Percentiles rank a stretch among this genome's conserved stretches.
phyloP scores from a whole-genome alignment of 2,113 vertebrate genomes.

The Narcine bancroftii region DNA sequence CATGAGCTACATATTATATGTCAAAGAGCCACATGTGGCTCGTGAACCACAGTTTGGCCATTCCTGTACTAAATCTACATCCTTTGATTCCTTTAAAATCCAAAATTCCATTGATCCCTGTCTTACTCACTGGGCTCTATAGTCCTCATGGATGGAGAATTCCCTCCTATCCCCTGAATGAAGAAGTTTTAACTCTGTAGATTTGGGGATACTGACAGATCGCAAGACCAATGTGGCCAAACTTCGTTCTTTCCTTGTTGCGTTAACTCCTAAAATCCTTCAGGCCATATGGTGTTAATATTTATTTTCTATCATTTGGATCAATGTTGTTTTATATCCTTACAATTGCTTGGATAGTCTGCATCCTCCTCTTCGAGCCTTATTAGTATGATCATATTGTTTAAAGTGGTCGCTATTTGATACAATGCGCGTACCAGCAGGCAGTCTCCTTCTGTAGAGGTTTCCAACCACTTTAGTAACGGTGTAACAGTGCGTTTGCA shows the following conservation, averaged over 20 bases:
- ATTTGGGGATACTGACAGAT: neutral
- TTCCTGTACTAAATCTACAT: too few species aligned
- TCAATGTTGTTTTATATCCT: neutral
- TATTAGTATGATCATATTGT: neutral
- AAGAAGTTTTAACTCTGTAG: too few species aligned
- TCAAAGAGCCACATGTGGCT: too few species aligned
- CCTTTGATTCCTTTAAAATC: too few species aligned
- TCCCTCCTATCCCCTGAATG: too few species aligned
- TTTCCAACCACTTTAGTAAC: neutral
- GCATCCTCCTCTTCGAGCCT: neutral
- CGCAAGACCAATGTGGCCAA: neutral
- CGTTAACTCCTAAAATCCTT: neutral
- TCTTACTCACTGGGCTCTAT: too few species aligned
- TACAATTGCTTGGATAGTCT: neutral
- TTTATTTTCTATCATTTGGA: neutral
- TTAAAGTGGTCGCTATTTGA: neutral
- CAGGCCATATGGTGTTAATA: neutral
- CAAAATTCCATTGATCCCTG: too few species aligned
- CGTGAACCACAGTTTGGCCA: too few species aligned
- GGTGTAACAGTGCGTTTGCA: neutral
- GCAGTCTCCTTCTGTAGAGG: neutral
- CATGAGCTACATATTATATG: too few species aligned
- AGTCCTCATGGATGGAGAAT: too few species aligned
- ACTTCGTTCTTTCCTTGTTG: neutral
- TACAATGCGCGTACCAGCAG: neutral